These are phyloP conservation scores for Eulemur macaco DNA, from an alignment of 2,113 vertebrate genomes.

Conservation along the genomic window DNA sequence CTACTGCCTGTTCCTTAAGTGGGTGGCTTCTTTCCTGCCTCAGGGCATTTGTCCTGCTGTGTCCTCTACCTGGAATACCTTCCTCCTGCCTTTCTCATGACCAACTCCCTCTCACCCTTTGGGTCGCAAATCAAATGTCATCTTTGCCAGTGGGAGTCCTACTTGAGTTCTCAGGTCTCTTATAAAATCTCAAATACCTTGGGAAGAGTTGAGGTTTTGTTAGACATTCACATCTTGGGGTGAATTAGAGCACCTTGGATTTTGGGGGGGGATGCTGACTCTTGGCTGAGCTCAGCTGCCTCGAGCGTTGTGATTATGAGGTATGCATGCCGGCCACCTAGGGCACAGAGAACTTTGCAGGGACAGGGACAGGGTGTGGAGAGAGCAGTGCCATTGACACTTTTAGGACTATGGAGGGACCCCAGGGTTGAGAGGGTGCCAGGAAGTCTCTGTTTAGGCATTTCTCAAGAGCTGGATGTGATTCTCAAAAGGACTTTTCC, in stretches of 20 bases:
- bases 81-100: not conserved
- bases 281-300: not conserved
- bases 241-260: not conserved
- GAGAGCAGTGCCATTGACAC: not conserved
- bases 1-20: not conserved
- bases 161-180: not conserved
- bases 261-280: not conserved
- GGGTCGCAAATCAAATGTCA: not conserved
- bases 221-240: not conserved
- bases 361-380: not conserved
- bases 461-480: not conserved
- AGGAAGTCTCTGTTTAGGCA: not conserved
- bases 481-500: not conserved
- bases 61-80: not conserved
- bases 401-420: not conserved
- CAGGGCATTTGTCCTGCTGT: not conserved
- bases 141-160: not conserved
- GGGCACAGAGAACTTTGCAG: not conserved
- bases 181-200: not conserved
- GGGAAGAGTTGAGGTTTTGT: not conserved
- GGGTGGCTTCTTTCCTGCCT: not conserved
- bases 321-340: not conserved
- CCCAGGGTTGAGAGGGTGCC: not conserved
- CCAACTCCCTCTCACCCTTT: not conserved
- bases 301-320: not conserved